These are phyloP conservation scores for Podocnemis expansa DNA, from an alignment of 2,113 vertebrate genomes.

Conservation along the genomic window DNA sequence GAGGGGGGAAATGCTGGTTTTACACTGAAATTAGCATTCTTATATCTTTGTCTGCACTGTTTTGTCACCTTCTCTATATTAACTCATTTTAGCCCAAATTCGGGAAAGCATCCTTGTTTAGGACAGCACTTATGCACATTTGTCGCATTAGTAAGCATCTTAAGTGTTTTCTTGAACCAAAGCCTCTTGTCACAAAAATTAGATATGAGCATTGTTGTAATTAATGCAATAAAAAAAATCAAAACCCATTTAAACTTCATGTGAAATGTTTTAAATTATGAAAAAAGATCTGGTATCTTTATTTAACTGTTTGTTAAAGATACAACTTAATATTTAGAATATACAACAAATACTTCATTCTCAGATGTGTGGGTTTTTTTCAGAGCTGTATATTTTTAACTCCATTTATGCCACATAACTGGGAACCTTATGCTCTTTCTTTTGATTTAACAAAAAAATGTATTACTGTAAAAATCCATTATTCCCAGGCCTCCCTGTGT, in stretches of 20 bases:
- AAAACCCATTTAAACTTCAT: neutral
- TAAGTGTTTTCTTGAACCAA: neutral
- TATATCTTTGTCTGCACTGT: neutral
- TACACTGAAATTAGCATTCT: neutral
- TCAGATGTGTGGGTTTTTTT: constrained; percentile 11
- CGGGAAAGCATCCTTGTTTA: neutral
- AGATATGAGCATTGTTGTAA: neutral
- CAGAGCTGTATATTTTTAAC: constrained; percentile 40
- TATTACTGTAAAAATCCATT: constrained; percentile 80
- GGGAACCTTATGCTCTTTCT: constrained; percentile 54
- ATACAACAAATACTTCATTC: constrained; percentile 45
- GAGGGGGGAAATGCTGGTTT: neutral
- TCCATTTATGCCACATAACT: constrained; percentile 49
- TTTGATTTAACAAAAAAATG: constrained; percentile 79
- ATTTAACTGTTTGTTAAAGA: constrained; percentile 3
- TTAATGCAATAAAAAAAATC: neutral
- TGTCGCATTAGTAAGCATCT: neutral
- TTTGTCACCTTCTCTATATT: neutral
- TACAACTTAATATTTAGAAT: constrained; percentile 34
- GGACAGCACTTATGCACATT: neutral
- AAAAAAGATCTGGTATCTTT: constrained; percentile 1
- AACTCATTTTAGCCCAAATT: neutral
- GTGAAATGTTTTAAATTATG: constrained; percentile 38
- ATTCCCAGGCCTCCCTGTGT: constrained; percentile 76
- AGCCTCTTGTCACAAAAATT: neutral